Percentiles rank a stretch among this genome's conserved stretches.
phyloP scores from a whole-genome alignment of 2,888 invertebrate genomes.

The Clistopyga incitator region DNA sequence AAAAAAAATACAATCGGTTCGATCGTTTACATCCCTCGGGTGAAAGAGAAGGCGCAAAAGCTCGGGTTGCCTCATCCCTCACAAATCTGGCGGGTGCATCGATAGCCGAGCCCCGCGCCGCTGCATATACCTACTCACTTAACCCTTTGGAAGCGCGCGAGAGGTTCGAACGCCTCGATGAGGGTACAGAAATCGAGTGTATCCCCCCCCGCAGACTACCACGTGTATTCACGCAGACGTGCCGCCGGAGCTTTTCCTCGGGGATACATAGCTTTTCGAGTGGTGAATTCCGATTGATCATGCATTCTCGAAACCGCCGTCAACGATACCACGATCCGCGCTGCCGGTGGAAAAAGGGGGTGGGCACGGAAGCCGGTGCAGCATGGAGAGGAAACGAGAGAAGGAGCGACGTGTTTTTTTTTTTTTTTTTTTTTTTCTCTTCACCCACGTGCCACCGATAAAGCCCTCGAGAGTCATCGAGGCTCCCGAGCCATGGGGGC shows the following conservation, averaged over 20 bases:
- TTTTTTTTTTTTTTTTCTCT: slow-evolving; percentile 52
- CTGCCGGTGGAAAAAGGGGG: slow-evolving; percentile 9
- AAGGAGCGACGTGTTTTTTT: no score
- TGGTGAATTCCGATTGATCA: slow-evolving; percentile 80
- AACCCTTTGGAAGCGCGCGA: slow-evolving; percentile 30
- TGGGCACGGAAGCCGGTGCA: slow-evolving; percentile 24
- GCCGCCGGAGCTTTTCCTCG: slow-evolving; percentile 45
- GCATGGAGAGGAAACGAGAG: slow-evolving; percentile 47
- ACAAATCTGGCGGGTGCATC: slow-evolving; percentile 50
- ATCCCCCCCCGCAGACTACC: slow-evolving; percentile 33
- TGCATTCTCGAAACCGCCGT: slow-evolving; percentile 63
- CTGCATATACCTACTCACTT: slow-evolving; percentile 29
- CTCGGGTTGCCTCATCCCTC: slow-evolving; percentile 47
- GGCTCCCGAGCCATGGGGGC: slow-evolving; percentile 47
- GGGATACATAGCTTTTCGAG: slow-evolving; percentile 73
- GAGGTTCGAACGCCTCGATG: slow-evolving; percentile 34
- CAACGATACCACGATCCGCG: slow-evolving; percentile 51
- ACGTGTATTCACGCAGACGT: slow-evolving; percentile 47
- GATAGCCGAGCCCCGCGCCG: slow-evolving; percentile 47
- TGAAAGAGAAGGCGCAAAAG: slow-evolving; percentile 51
- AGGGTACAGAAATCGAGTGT: slow-evolving; percentile 4
- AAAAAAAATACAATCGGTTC: slow-evolving; percentile 79
- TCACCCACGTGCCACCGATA: slow-evolving; percentile 64
- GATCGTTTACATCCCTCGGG: slow-evolving; percentile 75
- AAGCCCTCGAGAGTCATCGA: slow-evolving; percentile 73